Evolutionary conservation across 2,113 vertebrate species (phyloP), one percentile per base, ranked within the genome.

Genomic region (Cnemophilus loriae): DNA sequence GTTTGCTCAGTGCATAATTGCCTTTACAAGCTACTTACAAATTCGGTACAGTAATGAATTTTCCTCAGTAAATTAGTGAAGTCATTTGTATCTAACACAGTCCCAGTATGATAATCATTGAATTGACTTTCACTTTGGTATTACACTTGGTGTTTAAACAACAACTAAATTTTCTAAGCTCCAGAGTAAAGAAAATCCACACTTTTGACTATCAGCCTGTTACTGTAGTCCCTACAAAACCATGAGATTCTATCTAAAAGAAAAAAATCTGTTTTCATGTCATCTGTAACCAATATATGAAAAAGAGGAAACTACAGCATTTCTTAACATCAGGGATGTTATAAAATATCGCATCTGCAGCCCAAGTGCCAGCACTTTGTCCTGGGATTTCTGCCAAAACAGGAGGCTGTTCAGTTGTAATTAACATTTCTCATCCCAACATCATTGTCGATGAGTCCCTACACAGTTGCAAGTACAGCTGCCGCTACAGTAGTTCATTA

Each of bases 331-430:
- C 52, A 80, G 61, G 39, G 53, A 59, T 46, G 69, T 57, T 61
- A 76, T 84, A 80, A 95, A 94, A 80, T 87, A 89, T 17, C 1
- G 1, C 71, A 87, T 89, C 77, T 87, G 85, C 86, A 90, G 85
- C 37, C 88, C 50, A 64, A 91, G 69, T 81, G 78, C 64, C 79
- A 91, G 60, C 0, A 21, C 60, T 96, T 97, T 92, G 87, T 92
- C 93, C 89, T 89, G 64, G 92, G 92, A 96, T 78, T 94, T 87
- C 87, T 96, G 95, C 94, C 94, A 96, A 94, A 92, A 46, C 60
- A 93, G 49, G 79, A 96, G 85, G 27, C 85, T 93, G 75, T 95
- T 93, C 8, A 3, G 52, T 78, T 81, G 71, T 90, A 93, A 96
- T 95, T 94, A 92, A 96, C 82, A 93, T 96, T 97, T 94, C 79